A percentile compares a stretch with the other conserved stretches of the same genome.
These are phyloP conservation scores for Hydrozoanthus gracilis DNA, from an alignment of 92 coral and sea anemone genomes.

Conservation along the genomic window DNA sequence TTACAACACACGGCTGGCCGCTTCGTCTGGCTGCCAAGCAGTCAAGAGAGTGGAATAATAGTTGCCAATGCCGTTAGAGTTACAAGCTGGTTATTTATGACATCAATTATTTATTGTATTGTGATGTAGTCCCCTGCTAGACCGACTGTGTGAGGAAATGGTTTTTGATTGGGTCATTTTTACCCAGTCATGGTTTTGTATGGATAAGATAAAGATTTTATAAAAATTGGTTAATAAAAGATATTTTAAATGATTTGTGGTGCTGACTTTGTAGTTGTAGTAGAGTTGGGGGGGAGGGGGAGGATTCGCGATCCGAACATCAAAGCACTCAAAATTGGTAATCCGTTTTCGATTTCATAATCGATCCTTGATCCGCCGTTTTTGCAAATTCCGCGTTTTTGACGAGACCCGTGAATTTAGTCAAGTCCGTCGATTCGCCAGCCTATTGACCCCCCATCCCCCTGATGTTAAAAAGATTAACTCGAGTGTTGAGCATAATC, in stretches of 20 bases:
- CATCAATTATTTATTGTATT: slow-evolving; percentile 46
- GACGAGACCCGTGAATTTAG: no score
- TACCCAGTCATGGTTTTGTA: slow-evolving; percentile 76
- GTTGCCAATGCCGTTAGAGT: slow-evolving; percentile 8
- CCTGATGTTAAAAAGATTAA: no score
- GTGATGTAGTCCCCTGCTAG: slow-evolving; percentile 34
- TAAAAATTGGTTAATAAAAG: slow-evolving; percentile 85
- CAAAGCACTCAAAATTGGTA: no score
- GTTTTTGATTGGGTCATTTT: slow-evolving; percentile 51
- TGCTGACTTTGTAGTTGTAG: background rate
- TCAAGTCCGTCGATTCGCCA: no score
- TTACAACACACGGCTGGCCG: slow-evolving; percentile 10
- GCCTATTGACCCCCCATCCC: no score
- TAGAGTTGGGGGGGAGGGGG: no score
- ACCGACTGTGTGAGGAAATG: slow-evolving; percentile 41
- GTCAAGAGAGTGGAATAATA: background rate
- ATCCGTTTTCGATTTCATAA: no score
- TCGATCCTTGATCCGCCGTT: no score
- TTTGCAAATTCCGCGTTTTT: no score
- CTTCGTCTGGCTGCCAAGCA: slow-evolving; percentile 35
- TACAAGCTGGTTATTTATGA: slow-evolving; percentile 45
- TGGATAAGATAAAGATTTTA: slow-evolving; percentile 71
- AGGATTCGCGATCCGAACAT: no score
- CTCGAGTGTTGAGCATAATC: no score
- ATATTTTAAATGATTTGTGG: slow-evolving; percentile 50